These are phyloP conservation scores for Tinea pellionella DNA, from an alignment of 2,888 invertebrate genomes.

Conservation along the genomic window DNA sequence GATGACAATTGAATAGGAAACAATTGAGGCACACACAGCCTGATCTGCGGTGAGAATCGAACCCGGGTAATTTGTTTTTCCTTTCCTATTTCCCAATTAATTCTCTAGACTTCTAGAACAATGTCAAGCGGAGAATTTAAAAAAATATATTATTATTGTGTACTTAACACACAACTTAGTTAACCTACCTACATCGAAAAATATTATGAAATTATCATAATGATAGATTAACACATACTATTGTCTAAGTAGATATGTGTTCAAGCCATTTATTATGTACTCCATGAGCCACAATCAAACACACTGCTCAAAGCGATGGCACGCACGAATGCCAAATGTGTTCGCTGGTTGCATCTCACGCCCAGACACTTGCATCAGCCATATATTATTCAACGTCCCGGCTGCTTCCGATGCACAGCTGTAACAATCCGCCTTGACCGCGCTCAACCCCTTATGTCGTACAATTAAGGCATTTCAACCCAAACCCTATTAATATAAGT, in stretches of 20 bases:
- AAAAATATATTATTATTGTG: no score
- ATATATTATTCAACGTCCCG: conserved; percentile 17
- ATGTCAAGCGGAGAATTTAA: no score
- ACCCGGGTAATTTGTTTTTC: no score
- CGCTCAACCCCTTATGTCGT: neutral
- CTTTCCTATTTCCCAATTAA: no score
- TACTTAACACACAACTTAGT: no score
- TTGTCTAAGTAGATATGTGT: neutral
- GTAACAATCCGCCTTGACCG: conserved; percentile 11
- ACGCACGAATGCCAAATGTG: conserved; percentile 1
- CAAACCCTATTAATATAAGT: conserved; percentile 14
- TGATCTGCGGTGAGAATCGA: no score
- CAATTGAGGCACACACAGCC: no score
- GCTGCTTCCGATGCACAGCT: conserved; percentile 13
- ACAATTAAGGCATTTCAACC: conserved; percentile 13
- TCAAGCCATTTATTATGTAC: neutral
- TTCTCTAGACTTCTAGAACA: no score
- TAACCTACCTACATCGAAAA: no score
- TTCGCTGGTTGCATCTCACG: conserved; percentile 1
- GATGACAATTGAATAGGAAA: no score
- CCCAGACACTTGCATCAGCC: conserved; percentile 14
- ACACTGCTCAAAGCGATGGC: neutral
- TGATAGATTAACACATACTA: no score
- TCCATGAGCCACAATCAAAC: neutral
- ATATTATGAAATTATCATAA: no score